Percentiles rank a stretch among this genome's conserved stretches.
phyloP scores from a whole-genome alignment of 1,140 invertebrate genomes.

The Drosophila punjabiensis region DNA sequence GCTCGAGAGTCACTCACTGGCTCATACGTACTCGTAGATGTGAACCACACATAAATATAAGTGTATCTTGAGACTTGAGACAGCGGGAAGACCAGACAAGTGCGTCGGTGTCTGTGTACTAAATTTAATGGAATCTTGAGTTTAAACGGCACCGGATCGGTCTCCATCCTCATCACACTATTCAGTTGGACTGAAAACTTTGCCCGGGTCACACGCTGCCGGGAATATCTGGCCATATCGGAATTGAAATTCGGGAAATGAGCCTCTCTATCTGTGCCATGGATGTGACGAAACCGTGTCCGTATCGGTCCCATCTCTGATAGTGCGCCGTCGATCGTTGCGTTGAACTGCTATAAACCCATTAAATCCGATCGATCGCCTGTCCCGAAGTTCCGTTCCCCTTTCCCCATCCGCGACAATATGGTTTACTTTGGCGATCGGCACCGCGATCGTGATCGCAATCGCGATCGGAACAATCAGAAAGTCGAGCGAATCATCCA shows the following conservation, averaged over 20 bases:
- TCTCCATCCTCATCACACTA: slow-evolving; percentile 50
- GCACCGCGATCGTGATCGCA: slow-evolving; percentile 71
- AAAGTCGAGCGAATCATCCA: slow-evolving; percentile 77
- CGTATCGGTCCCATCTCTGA: slow-evolving; percentile 37
- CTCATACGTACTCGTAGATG: slow-evolving; percentile 17
- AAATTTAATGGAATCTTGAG: slow-evolving; percentile 74
- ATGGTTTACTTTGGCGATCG: slow-evolving; percentile 78
- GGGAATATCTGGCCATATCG: slow-evolving; percentile 33
- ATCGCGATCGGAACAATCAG: slow-evolving; percentile 56
- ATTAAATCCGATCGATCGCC: slow-evolving; percentile 21
- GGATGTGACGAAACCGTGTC: slow-evolving; percentile 34
- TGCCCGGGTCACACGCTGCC: slow-evolving; percentile 55
- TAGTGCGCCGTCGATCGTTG: slow-evolving; percentile 25
- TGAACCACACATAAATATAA: slow-evolving; percentile 17
- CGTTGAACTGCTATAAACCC: slow-evolving; percentile 28
- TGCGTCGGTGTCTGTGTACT: slow-evolving; percentile 64
- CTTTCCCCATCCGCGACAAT: slow-evolving; percentile 1
- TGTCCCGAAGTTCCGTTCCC: slow-evolving; percentile 4
- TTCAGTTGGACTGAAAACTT: slow-evolving; percentile 68
- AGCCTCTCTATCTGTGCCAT: slow-evolving; percentile 50
- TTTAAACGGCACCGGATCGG: slow-evolving; percentile 63
- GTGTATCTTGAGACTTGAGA: slow-evolving; percentile 49
- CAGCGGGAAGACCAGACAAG: slow-evolving; percentile 29
- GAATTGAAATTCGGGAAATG: slow-evolving; percentile 43
- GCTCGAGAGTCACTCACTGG: slow-evolving; percentile 51